Evolutionary conservation across 2,113 vertebrate species (phyloP), one percentile per base, ranked within the genome.

Genomic region (Manacus vitellinus): DNA sequence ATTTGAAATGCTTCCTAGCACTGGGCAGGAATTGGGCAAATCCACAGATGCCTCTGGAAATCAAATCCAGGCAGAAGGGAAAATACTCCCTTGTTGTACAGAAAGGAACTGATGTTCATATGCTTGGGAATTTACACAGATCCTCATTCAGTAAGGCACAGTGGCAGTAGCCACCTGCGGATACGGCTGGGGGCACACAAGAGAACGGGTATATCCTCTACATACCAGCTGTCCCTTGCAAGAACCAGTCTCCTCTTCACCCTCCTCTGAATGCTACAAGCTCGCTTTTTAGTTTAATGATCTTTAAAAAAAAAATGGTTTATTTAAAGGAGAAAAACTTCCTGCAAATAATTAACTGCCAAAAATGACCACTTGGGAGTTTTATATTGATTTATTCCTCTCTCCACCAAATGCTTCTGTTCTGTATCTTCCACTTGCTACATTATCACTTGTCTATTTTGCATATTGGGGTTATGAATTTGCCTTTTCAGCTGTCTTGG

Each of bases 341-440:
- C 96, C 96, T 97, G 94, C 94, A 92, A 94, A 96, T 96, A 96
- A 97, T 94, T 95, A 94, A 94, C 88, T 96, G 95, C 92, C 96
- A 95, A 89, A 97, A 95, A 96, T 91, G 94, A 96, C 94, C 92
- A 58, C 70, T 95, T 81, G 54, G 89, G 91, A 95, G 41, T 62
- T 96, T 84, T 87, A 73, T 96, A 87, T 92, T 96, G 88, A 96
- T 95, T 91, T 91, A 94, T 95, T 96, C 54, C 80, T 92, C 80
- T 82, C 80, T 87, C 43, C 73, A 78, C 79, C 76, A 33, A 91
- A 54, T 0, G 16, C 66, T 92, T 63, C 83, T 93, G 55, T 86
- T 96, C 79, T 55, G 73, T 85, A 72, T 91, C 86, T 94, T 68
- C 76, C 52, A 68, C 73, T 74, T 91, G 33, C 58, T 94, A 68